phyloP scores from a whole-genome alignment of 2,113 vertebrate species.

The Entelurus aequoreus region DNA sequence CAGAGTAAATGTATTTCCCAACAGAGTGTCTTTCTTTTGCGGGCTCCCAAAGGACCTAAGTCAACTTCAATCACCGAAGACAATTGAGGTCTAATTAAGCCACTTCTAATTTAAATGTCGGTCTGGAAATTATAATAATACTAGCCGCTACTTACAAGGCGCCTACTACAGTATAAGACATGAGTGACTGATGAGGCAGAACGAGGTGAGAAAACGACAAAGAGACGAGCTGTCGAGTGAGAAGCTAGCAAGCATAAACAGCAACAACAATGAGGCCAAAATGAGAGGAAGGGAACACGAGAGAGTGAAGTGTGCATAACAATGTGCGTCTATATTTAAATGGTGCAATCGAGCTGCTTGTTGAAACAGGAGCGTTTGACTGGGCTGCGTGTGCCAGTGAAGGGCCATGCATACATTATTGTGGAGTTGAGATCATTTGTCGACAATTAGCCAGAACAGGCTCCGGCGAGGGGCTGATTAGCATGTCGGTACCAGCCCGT shows the following conservation, averaged over 20 bases:
- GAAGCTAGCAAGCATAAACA: conserved; percentile 26
- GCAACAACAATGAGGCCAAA: conserved; percentile 21
- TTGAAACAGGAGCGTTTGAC: conserved; percentile 46
- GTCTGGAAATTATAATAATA: conserved; percentile 52
- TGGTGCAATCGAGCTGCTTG: conserved; percentile 47
- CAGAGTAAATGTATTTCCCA: conserved; percentile 22
- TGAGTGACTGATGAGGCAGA: conserved; percentile 13
- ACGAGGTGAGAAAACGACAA: conserved; percentile 14
- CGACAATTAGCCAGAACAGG: conserved; percentile 65
- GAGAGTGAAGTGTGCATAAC: conserved; percentile 49
- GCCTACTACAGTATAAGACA: conserved; percentile 12
- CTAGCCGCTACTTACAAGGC: conserved; percentile 45
- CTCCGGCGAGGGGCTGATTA: conserved; percentile 59
- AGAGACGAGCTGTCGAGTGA: conserved; percentile 18
- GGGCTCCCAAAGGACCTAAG: conserved; percentile 37
- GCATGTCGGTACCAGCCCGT: conserved; percentile 61
- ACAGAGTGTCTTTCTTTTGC: conserved; percentile 12
- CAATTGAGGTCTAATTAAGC: conserved; percentile 57
- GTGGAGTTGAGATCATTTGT: conserved; percentile 73
- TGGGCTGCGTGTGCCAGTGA: conserved; percentile 40
- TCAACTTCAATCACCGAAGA: conserved; percentile 58
- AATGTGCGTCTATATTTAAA: conserved; percentile 57
- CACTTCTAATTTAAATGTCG: conserved; percentile 55
- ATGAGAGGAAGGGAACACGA: conserved; percentile 11
- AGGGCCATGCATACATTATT: conserved; percentile 76